phyloP scores from a whole-genome alignment of 2,888 invertebrate genomes.

The Synanthedon andrenaeformis region DNA sequence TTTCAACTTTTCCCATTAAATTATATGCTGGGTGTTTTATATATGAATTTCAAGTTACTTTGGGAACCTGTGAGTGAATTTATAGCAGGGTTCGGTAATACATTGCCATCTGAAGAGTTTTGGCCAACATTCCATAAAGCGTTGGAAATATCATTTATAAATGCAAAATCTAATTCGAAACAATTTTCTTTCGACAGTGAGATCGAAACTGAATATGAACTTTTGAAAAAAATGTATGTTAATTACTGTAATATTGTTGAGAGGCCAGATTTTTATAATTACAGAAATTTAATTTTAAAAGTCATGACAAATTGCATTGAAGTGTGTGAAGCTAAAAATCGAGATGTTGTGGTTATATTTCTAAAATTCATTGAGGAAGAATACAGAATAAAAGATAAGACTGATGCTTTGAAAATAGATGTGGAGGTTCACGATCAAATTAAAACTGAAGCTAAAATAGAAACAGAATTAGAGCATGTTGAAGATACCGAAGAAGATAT shows the following conservation, averaged over 20 bases:
- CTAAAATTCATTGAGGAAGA: constrained; percentile 81
- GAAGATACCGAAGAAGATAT: constrained; percentile 34
- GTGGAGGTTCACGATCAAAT: constrained; percentile 68
- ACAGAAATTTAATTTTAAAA: constrained; percentile 85
- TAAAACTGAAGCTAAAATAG: constrained; percentile 36
- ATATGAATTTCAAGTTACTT: constrained; percentile 87
- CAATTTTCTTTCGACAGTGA: constrained; percentile 43
- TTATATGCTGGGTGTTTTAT: constrained; percentile 85
- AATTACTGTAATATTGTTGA: constrained; percentile 57
- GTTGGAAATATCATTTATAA: constrained; percentile 62
- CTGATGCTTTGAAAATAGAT: constrained; percentile 64
- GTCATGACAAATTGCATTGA: constrained; percentile 79
- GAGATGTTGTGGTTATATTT: constrained; percentile 83
- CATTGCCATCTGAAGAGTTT: constrained; percentile 72
- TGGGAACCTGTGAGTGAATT: constrained; percentile 88
- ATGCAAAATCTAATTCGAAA: constrained; percentile 47
- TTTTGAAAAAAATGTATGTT: constrained; percentile 39
- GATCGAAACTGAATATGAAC: constrained; percentile 31
- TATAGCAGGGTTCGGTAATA: constrained; percentile 79
- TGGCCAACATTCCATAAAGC: constrained; percentile 78
- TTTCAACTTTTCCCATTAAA: constrained; percentile 77
- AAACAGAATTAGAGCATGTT: constrained; percentile 22
- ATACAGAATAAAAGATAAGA: constrained; percentile 42
- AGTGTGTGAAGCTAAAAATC: constrained; percentile 83
- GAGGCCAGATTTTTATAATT: constrained; percentile 79